phyloP scores from a whole-genome alignment of 1,140 invertebrate genomes.

The Oncopeltus fasciatus region DNA sequence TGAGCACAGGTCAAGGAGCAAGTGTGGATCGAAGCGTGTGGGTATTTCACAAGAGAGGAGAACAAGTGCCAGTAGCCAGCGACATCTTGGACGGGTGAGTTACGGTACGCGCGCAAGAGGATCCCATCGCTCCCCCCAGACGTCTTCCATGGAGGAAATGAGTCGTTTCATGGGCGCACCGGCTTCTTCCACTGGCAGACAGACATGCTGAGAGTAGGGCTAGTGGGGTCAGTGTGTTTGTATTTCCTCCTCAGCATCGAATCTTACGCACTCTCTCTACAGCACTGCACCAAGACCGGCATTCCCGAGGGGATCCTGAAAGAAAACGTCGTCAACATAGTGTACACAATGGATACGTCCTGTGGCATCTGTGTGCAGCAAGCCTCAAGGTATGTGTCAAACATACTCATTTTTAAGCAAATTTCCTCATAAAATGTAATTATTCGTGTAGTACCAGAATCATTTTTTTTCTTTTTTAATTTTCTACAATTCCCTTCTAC shows the following conservation, averaged over 20 bases:
- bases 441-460: too few species aligned
- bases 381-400: not conserved
- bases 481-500: too few species aligned
- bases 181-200: too few species aligned
- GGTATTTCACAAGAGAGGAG: not conserved
- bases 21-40: not conserved
- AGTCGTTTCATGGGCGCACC: too few species aligned
- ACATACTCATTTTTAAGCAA: not conserved
- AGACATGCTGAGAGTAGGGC: not conserved
- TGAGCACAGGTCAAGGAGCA: conserved; percentile 4
- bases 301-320: not conserved
- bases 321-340: not conserved
- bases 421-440: too few species aligned
- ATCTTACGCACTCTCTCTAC: not conserved
- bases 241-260: not conserved
- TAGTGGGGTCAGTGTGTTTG: not conserved
- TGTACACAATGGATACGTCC: conserved; percentile 7
- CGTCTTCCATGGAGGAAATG: too few species aligned
- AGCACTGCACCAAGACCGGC: not conserved
- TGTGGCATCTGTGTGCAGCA: not conserved
- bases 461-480: too few species aligned
- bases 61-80: too few species aligned
- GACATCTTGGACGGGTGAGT: too few species aligned
- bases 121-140: too few species aligned
- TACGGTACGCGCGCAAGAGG: too few species aligned